Evolutionary conservation across 2,888 invertebrate species (phyloP).

Genomic region (Tiphia femorata): DNA sequence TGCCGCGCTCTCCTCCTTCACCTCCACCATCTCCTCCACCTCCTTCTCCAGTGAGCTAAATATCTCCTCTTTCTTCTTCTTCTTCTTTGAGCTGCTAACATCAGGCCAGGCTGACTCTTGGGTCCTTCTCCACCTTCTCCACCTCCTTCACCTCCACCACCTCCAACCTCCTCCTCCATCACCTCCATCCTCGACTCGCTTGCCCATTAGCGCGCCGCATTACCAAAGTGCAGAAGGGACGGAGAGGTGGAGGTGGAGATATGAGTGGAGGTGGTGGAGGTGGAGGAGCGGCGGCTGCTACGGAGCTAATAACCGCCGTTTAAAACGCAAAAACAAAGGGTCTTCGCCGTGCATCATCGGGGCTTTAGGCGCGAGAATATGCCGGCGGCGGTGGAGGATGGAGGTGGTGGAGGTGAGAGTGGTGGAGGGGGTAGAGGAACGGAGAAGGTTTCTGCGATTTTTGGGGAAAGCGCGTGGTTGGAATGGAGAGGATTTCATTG

Average conservation of each 20-base stretch:
- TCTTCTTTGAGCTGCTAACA: background rate
- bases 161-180: conserved; percentile 4
- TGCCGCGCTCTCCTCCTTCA: conserved; percentile 53
- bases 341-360: conserved; percentile 33
- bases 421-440: conserved; percentile 22
- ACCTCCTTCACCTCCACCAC: conserved; percentile 5
- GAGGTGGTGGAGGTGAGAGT: conserved; percentile 18
- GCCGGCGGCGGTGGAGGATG: conserved; percentile 15
- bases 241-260: conserved; percentile 15
- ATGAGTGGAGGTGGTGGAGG: conserved; percentile 27
- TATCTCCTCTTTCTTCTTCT: conserved; percentile 3
- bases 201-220: conserved; percentile 56
- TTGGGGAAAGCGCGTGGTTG: too few relatives aligned
- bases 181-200: conserved; percentile 23
- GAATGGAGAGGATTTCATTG: too few relatives aligned
- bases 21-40: conserved; percentile 20
- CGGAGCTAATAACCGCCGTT: conserved; percentile 64
- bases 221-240: conserved; percentile 46
- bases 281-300: conserved; percentile 33
- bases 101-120: background rate
- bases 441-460: conserved; percentile 11
- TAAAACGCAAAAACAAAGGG: conserved; percentile 64
- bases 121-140: conserved; percentile 2
- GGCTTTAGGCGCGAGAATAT: conserved; percentile 14
- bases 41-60: conserved; percentile 10